Base-by-base conservation (phyloP, 2,797 vertebrate genomes). In the Sebastes kiyomatsui region DNA sequence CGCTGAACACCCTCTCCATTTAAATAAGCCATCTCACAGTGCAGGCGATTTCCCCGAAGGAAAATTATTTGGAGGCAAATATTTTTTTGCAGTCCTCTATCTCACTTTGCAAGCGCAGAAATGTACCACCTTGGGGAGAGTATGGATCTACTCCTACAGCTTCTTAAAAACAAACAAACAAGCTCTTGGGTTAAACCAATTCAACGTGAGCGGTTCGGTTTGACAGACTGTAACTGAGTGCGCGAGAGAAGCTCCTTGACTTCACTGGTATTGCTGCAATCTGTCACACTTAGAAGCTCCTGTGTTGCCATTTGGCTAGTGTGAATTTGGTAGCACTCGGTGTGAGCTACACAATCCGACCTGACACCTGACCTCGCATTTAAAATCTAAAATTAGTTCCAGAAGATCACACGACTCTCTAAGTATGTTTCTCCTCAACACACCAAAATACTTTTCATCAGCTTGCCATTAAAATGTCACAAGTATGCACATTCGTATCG, bases 261-360 rank as follows among this genome's bases (percentile, higher is more conserved):
- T 92, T 84, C 70, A n/a, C 64, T 85, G 90, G 89, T 82, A 91
- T 88, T 84, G 84, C 72, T 79, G 86, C 86, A 88, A 91, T 93
- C 88, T 81, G 86, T 90, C 93, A 92, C 88, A 87, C 84, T 88
- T 65, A 84, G 68, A 82, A 52, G 89, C 74, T 81, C 73, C 82
- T 58, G 78, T 74, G 84, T 86, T 70, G 76, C 85, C 75, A 80
- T 92, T 91, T 87, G 90, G 87, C 79, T 9, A 7, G 86, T 69
- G 88, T 87, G 83, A 92, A 90, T 82, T 81, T 80, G 28, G 90
- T 73, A 76, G 71, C 74, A 8, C 75, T 85, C 4, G 0, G 81
- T 56, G 76, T 61, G 83, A 83, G 84, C 80, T 82, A 74, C 86
- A 83, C 85, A 82, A 84, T 66, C 82, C 2, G 71, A 79, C 81